Evolutionary conservation across 2,113 vertebrate genomes (phyloP).

Genomic region (Hippocampus comes): DNA sequence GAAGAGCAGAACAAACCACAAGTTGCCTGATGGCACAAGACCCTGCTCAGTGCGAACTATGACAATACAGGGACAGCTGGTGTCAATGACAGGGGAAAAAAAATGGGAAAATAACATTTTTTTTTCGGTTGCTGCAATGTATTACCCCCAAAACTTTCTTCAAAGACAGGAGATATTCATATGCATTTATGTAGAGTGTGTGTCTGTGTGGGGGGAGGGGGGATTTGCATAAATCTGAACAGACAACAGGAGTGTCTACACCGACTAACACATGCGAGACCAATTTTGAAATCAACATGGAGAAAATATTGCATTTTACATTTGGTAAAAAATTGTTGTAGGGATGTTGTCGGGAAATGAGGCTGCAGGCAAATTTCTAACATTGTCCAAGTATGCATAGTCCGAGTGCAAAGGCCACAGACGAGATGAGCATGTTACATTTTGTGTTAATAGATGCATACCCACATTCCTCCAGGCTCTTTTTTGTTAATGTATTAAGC

Average conservation of each 20-base stretch:
- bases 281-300: too few relatives aligned
- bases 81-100: slow-evolving; percentile 13
- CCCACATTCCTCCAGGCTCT: slow-evolving; percentile 50
- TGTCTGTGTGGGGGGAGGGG: background rate
- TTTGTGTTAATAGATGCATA: slow-evolving; percentile 61
- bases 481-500: slow-evolving; percentile 60
- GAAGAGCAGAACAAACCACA: slow-evolving; percentile 57
- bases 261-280: background rate
- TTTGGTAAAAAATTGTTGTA: background rate
- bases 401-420: slow-evolving; percentile 30
- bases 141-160: slow-evolving; percentile 21
- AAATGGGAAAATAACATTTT: background rate
- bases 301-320: background rate
- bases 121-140: slow-evolving; percentile 12
- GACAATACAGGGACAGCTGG: slow-evolving; percentile 55
- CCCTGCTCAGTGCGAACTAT: slow-evolving; percentile 55
- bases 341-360: slow-evolving; percentile 11
- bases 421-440: slow-evolving; percentile 29
- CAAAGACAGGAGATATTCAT: background rate
- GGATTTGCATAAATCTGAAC: background rate
- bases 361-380: slow-evolving; percentile 34
- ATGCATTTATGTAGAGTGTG: background rate
- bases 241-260: background rate
- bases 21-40: slow-evolving; percentile 56
- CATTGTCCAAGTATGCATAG: slow-evolving; percentile 23